Conservation (phyloP, 1,140 invertebrate species). For the Drosophila littoralis region DNA sequence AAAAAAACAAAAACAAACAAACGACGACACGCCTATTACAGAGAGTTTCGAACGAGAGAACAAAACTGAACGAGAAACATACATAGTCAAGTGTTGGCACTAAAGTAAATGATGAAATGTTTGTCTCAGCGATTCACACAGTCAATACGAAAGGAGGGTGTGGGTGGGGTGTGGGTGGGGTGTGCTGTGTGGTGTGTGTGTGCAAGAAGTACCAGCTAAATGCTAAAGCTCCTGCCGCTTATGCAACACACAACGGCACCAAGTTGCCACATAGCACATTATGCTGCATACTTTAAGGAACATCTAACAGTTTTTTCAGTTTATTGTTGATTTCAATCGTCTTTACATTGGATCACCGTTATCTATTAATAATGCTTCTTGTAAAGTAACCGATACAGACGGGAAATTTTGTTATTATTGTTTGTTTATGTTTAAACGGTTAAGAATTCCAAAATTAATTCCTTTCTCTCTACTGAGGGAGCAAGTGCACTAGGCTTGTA, state of each 20-base stretch:
- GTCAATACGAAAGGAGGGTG: not conserved
- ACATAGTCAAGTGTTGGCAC: slow-evolving; percentile 13
- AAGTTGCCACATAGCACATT: slow-evolving; percentile 11
- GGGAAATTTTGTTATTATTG: no score
- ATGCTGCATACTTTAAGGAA: slow-evolving; percentile 50
- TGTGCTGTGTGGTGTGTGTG: not conserved
- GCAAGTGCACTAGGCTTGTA: no score
- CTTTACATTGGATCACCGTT: no score
- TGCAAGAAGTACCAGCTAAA: not conserved
- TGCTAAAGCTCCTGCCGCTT: slow-evolving; percentile 39
- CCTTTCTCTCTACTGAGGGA: no score
- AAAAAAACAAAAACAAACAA: slow-evolving; percentile 12
- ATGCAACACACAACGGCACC: slow-evolving; percentile 44
- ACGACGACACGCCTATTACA: slow-evolving; percentile 17
- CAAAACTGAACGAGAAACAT: slow-evolving; percentile 10
- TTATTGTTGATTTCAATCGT: not conserved
- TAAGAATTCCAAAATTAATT: no score
- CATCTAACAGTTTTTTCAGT: not conserved
- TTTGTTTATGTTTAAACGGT: no score
- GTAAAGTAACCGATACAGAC: no score
- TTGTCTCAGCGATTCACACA: slow-evolving; percentile 16
- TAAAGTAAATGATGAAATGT: slow-evolving; percentile 43
- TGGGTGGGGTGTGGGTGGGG: not conserved
- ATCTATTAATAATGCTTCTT: no score
- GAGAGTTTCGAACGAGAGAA: slow-evolving; percentile 16